Evolutionary conservation across 2,797 vertebrate genomes (phyloP), one percentile per base, ranked within the genome.

Genomic region (Phoxinus dragarum): DNA sequence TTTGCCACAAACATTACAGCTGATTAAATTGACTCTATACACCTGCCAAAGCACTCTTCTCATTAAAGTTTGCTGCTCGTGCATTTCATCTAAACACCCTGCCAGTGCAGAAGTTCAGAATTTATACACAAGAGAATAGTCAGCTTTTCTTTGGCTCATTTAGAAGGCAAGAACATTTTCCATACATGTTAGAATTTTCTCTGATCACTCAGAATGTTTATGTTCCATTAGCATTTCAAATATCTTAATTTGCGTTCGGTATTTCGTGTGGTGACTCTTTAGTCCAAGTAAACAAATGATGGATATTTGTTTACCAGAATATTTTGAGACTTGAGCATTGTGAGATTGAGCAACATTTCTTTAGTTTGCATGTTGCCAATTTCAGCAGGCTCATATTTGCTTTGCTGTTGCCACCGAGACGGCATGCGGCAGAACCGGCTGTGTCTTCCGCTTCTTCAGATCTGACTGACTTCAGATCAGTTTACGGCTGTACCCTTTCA

Each of bases 391-490:
- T 36, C 59, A 4, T 47, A 27, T 68, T 54, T 9, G 27, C 17
- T 64, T 31, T 36, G 74, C 78, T 80, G 66, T n/a, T 76, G 40
- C 42, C 49, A 56, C 44, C 6, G 10, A 74, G 52, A 78, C 11
- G 42, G 84, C 75, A 88, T 91, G 88, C 61, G 40, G 87, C 85
- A 86, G 81, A 88, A 90, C 88, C 69, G 83, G 83, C 88, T 86
- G 36, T 72, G n/a, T 76, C 34, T 69, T 64, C 59, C n/a, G 5
- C 44, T 44, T 38, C 61, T 38, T 47, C 64, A 64, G n/a, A 54
- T 59, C 16, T 75, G 23, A 61, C 59, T 69, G 72, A 69, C 6
- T 27, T 71, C 49, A 84, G 68, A 82, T 47, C 67, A 61, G 36
- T 78, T 74, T 23, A 75, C 47, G 17, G 31, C 34, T 77, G 19